phyloP scores from a whole-genome alignment of 2,113 vertebrate species.

The Rattus norvegicus region DNA sequence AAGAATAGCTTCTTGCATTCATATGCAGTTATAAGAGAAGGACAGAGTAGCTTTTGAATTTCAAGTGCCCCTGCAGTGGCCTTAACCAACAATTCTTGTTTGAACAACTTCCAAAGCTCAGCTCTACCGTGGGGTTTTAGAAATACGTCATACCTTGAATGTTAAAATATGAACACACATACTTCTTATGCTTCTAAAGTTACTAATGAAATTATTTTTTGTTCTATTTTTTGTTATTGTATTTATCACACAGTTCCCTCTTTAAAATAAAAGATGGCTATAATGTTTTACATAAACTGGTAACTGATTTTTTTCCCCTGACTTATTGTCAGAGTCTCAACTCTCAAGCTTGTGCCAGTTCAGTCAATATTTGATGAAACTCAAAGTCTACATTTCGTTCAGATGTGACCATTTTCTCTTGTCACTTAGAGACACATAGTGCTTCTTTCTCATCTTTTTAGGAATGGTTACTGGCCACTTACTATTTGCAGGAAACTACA shows the following conservation, averaged over 20 bases:
- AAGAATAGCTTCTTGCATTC: conserved; percentile 74
- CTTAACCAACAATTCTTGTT: conserved; percentile 56
- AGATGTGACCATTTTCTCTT: conserved; percentile 36
- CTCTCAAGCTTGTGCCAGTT: conserved; percentile 49
- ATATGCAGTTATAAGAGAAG: conserved; percentile 59
- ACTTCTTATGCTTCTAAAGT: conserved; percentile 27
- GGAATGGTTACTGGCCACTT: background rate
- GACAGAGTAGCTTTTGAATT: conserved; percentile 65
- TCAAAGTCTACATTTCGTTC: conserved; percentile 62
- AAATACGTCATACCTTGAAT: conserved; percentile 3
- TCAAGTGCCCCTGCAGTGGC: conserved; percentile 55
- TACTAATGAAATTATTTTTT: background rate
- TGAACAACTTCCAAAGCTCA: conserved; percentile 14
- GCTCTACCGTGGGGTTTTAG: conserved; percentile 29
- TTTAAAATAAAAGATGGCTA: conserved; percentile 11
- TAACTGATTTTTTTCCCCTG: conserved; percentile 63
- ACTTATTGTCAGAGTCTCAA: conserved; percentile 56
- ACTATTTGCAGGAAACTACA: background rate
- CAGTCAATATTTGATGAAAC: conserved; percentile 65
- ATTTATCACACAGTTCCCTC: background rate
- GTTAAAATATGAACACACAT: conserved; percentile 16
- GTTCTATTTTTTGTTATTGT: background rate
- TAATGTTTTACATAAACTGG: conserved; percentile 20
- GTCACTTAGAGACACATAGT: background rate
- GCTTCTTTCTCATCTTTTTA: background rate